phyloP scores from a whole-genome alignment of 2,797 vertebrate genomes.

The Poecilia picta region DNA sequence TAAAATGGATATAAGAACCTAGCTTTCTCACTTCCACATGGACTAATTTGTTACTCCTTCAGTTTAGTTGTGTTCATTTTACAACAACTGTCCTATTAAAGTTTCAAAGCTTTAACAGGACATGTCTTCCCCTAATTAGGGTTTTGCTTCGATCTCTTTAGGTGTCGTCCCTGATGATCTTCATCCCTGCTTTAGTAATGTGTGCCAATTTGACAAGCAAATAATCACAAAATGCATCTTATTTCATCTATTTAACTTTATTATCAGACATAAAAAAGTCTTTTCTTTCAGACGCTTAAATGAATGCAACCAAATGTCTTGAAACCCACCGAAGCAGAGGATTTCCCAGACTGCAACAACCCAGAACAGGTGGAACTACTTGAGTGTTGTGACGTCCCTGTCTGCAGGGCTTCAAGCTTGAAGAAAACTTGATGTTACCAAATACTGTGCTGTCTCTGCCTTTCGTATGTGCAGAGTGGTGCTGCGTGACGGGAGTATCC shows the following conservation, averaged over 20 bases:
- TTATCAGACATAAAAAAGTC: not conserved
- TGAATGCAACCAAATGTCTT: not conserved
- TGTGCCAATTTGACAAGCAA: not conserved
- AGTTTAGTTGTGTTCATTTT: not conserved
- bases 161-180: not conserved
- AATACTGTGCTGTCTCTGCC: conserved; percentile 1
- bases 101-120: not conserved
- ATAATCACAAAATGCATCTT: not conserved
- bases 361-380: not conserved
- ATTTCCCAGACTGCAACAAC: not conserved
- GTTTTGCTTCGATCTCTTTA: not conserved
- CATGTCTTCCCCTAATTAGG: not conserved
- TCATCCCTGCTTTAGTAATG: not conserved
- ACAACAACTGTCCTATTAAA: not conserved
- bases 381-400: not conserved
- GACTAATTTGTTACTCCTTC: not conserved
- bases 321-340: not conserved
- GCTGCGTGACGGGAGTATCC: conserved; percentile 33
- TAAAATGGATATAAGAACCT: not conserved
- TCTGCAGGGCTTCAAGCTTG: conserved; percentile 6
- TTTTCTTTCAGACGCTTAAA: not conserved
- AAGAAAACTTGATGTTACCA: not conserved
- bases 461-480: conserved; percentile 25
- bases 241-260: not conserved
- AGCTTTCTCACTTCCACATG: not conserved